These are phyloP conservation scores for Corynorhinus townsendii DNA, from an alignment of 2,113 vertebrate species.

Conservation along the genomic window DNA sequence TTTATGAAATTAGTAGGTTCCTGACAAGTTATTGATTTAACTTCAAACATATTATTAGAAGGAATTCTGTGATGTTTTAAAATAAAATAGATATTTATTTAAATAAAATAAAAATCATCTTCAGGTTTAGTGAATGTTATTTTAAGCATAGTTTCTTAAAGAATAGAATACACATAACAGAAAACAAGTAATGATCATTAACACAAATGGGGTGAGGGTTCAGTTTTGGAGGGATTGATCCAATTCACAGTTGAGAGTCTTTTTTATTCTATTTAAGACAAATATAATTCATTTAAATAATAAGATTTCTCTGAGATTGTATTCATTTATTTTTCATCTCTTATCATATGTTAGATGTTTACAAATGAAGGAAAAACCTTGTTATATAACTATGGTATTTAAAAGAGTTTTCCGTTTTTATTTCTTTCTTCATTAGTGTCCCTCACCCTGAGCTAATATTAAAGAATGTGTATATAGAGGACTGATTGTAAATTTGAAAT, in stretches of 20 bases:
- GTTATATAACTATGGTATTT: neutral
- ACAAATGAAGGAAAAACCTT: neutral
- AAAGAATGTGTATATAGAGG: neutral
- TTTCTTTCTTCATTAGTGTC: neutral
- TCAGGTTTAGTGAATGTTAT: neutral
- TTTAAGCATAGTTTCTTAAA: slow-evolving; percentile 9
- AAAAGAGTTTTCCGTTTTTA: neutral
- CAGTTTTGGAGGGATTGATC: neutral
- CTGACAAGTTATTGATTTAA: neutral
- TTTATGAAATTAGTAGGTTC: neutral
- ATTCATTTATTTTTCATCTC: neutral
- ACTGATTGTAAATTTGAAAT: neutral
- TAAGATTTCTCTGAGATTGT: neutral
- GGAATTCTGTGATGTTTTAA: neutral
- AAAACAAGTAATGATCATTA: neutral
- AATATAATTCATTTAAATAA: neutral
- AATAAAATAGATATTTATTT: neutral
- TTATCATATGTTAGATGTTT: neutral
- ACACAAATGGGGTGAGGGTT: neutral
- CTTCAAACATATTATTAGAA: neutral
- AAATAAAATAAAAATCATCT: neutral
- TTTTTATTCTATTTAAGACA: neutral
- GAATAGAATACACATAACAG: neutral
- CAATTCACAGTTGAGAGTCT: neutral
- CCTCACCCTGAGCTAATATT: neutral